These are phyloP conservation scores for Cynoglossus semilaevis DNA, from an alignment of 2,113 vertebrate species.

Conservation along the genomic window DNA sequence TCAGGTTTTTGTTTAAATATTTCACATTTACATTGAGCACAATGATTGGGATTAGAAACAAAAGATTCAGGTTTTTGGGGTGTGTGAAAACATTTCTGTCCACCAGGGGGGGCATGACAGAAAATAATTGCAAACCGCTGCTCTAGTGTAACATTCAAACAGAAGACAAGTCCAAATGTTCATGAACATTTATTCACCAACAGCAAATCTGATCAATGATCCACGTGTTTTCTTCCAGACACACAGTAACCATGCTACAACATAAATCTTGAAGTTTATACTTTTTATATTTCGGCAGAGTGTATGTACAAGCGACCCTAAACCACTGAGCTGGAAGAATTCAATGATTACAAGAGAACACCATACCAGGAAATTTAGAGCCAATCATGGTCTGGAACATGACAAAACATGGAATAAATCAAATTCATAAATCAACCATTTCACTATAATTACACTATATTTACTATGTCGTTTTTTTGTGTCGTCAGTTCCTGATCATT, in stretches of 20 bases:
- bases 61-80: no score
- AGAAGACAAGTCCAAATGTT: constrained; percentile 65
- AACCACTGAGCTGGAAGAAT: constrained; percentile 80
- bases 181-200: constrained; percentile 98
- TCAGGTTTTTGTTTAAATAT: no score
- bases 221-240: constrained; percentile 85
- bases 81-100: no score
- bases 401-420: constrained; percentile 72
- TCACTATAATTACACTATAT: constrained; percentile 77
- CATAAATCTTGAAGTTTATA: constrained; percentile 79
- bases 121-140: not conserved
- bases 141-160: not conserved
- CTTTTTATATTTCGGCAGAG: constrained; percentile 68
- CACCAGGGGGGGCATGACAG: no score
- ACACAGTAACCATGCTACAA: constrained; percentile 88
- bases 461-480: constrained; percentile 61
- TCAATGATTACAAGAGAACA: constrained; percentile 83
- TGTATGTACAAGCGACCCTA: constrained; percentile 80
- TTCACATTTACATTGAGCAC: no score
- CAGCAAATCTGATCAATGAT: constrained; percentile 89
- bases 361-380: constrained; percentile 81
- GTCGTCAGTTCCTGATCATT: constrained; percentile 66
- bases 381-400: constrained; percentile 72
- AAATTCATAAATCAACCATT: constrained; percentile 66
- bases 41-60: no score